Conservation (phyloP, 2,888 invertebrate species). For the Apodemia duryi region DNA sequence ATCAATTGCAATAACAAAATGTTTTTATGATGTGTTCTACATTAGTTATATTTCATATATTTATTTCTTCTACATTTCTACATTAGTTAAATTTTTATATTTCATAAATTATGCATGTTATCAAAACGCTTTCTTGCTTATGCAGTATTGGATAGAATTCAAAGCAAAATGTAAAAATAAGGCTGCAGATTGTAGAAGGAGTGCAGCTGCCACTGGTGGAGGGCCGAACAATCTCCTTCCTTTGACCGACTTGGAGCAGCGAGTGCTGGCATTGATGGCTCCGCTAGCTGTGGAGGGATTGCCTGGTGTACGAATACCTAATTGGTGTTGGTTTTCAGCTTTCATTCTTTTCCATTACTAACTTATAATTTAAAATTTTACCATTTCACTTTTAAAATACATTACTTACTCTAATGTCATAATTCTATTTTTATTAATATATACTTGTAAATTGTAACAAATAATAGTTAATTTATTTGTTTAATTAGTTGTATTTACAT, state of each 20-base stretch:
- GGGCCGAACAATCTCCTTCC: slow-evolving; percentile 17
- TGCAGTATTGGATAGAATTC: slow-evolving; percentile 22
- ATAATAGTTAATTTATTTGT: not conserved
- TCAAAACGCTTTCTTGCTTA: not conserved
- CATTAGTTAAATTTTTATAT: too few relatives aligned
- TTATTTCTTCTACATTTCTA: too few relatives aligned
- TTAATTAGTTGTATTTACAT: not conserved
- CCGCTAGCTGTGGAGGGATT: slow-evolving; percentile 23
- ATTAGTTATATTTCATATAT: too few relatives aligned
- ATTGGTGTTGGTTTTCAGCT: not conserved
- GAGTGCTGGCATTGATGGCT: slow-evolving; percentile 20
- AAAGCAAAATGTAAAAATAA: slow-evolving; percentile 22
- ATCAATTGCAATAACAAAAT: too few relatives aligned
- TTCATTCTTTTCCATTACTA: not conserved
- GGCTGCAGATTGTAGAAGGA: slow-evolving; percentile 19
- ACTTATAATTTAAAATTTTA: not conserved
- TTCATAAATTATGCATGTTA: too few relatives aligned
- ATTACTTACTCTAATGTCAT: too few relatives aligned
- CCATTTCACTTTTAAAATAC: not conserved
- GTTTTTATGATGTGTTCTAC: too few relatives aligned
- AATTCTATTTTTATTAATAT: too few relatives aligned
- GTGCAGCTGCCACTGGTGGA: slow-evolving; percentile 19
- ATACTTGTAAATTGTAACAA: too few relatives aligned
- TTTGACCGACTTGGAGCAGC: slow-evolving; percentile 19
- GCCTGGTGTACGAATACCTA: not conserved